Percentiles rank a stretch among this genome's conserved stretches.
These are phyloP conservation scores for Neosilurus mollespiculum DNA, from an alignment of 2,797 vertebrate species.

Conservation along the genomic window DNA sequence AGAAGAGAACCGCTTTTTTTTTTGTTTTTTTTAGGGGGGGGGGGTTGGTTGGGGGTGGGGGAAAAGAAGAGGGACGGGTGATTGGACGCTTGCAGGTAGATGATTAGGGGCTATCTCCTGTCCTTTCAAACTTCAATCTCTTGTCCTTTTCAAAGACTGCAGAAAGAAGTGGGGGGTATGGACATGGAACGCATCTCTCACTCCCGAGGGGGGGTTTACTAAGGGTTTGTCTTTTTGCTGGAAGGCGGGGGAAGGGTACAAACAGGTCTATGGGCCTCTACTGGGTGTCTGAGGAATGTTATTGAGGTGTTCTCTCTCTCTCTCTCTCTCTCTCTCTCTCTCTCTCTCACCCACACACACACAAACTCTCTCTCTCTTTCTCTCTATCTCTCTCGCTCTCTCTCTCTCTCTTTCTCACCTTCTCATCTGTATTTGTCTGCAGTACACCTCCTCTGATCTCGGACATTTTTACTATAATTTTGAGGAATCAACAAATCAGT, in stretches of 20 bases:
- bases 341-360: slow-evolving; percentile 46
- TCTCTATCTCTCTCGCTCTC: neutral
- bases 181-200: slow-evolving; percentile 70
- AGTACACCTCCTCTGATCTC: slow-evolving; percentile 41
- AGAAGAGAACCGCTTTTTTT: no score
- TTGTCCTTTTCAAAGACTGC: slow-evolving; percentile 74
- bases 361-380: neutral
- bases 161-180: slow-evolving; percentile 63
- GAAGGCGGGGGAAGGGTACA: slow-evolving; percentile 76
- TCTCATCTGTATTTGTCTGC: slow-evolving; percentile 4
- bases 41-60: slow-evolving; percentile 10
- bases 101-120: slow-evolving; percentile 77
- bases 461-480: slow-evolving; percentile 29
- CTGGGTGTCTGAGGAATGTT: slow-evolving; percentile 71
- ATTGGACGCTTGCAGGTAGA: slow-evolving; percentile 75
- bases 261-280: slow-evolving; percentile 73
- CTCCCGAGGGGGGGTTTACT: slow-evolving; percentile 60
- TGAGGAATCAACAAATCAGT: neutral
- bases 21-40: neutral
- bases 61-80: slow-evolving; percentile 49
- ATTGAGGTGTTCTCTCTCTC: slow-evolving; percentile 57
- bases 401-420: neutral
- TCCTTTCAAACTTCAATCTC: slow-evolving; percentile 78
- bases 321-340: neutral
- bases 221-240: slow-evolving; percentile 65